Evolutionary conservation across 2,888 invertebrate species (phyloP).

Genomic region (Platycheirus rosarum): DNA sequence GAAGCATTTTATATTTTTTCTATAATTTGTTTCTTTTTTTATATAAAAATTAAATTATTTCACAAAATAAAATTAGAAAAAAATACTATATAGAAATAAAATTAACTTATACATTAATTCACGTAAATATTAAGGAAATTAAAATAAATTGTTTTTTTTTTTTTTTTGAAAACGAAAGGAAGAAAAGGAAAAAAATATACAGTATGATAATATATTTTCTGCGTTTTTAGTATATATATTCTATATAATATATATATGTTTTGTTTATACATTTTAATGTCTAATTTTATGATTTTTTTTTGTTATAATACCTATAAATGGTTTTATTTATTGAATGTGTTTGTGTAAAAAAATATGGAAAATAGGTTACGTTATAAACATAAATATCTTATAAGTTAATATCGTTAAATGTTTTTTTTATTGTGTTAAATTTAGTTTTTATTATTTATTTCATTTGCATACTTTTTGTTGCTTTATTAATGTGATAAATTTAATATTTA

Average conservation of each 20-base stretch:
- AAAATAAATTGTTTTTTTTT: conserved; percentile 45
- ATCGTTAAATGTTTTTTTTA: conserved; percentile 28
- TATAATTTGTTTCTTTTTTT: conserved; percentile 31
- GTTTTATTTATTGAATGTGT: conserved; percentile 34
- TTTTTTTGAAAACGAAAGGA: conserved; percentile 33
- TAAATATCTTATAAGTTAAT: conserved; percentile 57
- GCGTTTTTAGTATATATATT: conserved; percentile 22
- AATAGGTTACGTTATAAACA: conserved; percentile 38
- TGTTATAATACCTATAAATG: conserved; percentile 55
- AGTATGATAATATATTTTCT: conserved; percentile 37
- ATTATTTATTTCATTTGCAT: conserved; percentile 36
- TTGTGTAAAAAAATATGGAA: conserved; percentile 33
- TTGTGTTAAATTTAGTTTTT: conserved; percentile 17
- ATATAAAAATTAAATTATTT: conserved; percentile 63
- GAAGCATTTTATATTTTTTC: conserved; percentile 50
- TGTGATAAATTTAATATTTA: conserved; percentile 7
- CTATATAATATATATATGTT: conserved; percentile 21
- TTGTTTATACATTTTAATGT: conserved; percentile 55
- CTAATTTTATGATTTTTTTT: conserved; percentile 37
- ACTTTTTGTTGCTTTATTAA: conserved; percentile 3
- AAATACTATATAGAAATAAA: conserved; percentile 42
- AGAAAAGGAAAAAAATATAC: conserved; percentile 66
- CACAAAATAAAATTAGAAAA: conserved; percentile 43
- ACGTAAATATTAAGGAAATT: conserved; percentile 67
- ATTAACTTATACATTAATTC: conserved; percentile 65